These are phyloP conservation scores for Trichechus manatus DNA, from an alignment of 2,113 vertebrate genomes.

Conservation along the genomic window DNA sequence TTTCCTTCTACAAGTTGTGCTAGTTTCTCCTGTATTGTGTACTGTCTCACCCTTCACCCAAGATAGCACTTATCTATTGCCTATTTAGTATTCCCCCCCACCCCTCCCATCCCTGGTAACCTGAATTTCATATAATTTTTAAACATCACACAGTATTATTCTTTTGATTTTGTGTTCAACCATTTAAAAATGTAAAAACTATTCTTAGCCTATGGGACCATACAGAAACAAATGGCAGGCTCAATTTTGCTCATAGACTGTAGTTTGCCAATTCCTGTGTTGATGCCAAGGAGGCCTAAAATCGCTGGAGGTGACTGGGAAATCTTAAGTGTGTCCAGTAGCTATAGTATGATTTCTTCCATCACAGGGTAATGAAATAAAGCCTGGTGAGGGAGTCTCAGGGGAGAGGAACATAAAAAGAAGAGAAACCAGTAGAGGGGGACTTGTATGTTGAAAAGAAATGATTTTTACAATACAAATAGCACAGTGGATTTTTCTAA, in stretches of 20 bases:
- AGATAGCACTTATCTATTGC: too few species aligned
- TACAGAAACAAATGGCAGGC: background rate
- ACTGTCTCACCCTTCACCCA: too few species aligned
- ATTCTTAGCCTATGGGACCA: background rate
- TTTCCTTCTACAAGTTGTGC: too few species aligned
- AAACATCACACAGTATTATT: background rate
- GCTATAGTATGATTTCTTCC: background rate
- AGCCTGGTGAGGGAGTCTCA: background rate
- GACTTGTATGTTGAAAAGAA: background rate
- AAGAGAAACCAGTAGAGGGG: background rate
- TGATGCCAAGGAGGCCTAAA: background rate
- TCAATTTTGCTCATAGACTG: background rate
- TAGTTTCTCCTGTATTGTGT: too few species aligned
- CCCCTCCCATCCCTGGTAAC: too few species aligned
- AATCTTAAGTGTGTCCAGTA: background rate
- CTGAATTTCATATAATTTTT: conserved; percentile 46
- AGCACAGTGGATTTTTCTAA: background rate
- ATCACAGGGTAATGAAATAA: background rate
- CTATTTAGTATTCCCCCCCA: too few species aligned
- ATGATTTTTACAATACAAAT: background rate
- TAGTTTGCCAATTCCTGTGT: background rate
- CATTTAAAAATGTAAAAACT: conserved; percentile 20
- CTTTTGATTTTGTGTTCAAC: background rate
- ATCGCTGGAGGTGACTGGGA: background rate
- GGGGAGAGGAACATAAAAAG: background rate